Conservation (phyloP, 2,888 invertebrate genomes). For the Hyalella azteca region DNA sequence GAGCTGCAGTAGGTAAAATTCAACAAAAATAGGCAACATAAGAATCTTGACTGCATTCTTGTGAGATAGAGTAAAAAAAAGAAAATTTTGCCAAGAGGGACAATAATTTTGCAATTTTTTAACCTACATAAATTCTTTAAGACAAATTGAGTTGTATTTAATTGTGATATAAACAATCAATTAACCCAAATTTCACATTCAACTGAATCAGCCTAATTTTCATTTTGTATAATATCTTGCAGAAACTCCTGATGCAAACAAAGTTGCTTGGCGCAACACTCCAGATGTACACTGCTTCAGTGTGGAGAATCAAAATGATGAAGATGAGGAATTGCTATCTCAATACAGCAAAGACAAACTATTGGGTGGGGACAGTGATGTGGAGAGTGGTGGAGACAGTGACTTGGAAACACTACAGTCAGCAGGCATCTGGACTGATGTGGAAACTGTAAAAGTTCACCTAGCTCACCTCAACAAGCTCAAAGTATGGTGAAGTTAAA, state of each 20-base stretch:
- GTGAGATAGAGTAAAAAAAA: not conserved
- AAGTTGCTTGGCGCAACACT: conserved; percentile 29
- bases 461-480: conserved; percentile 51
- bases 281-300: not conserved
- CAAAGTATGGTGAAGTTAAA: not conserved
- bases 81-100: not conserved
- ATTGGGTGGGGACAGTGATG: conserved; percentile 46
- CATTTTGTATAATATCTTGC: too few species aligned
- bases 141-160: not conserved
- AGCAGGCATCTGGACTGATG: conserved; percentile 86
- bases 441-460: conserved; percentile 67
- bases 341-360: not conserved
- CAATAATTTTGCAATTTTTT: not conserved
- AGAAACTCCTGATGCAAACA: conserved; percentile 1
- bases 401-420: conserved; percentile 68
- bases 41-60: not conserved
- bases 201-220: not conserved
- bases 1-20: too few species aligned
- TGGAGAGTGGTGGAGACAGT: conserved; percentile 50
- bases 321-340: not conserved
- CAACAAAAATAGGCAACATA: too few species aligned
- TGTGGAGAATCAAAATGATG: not conserved
- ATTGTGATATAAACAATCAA: not conserved
- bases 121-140: not conserved
- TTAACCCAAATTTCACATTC: not conserved